Percentiles rank a stretch among this genome's conserved stretches.
Conservation (phyloP, 2,113 vertebrate species). For the Haliaeetus leucogaster region DNA sequence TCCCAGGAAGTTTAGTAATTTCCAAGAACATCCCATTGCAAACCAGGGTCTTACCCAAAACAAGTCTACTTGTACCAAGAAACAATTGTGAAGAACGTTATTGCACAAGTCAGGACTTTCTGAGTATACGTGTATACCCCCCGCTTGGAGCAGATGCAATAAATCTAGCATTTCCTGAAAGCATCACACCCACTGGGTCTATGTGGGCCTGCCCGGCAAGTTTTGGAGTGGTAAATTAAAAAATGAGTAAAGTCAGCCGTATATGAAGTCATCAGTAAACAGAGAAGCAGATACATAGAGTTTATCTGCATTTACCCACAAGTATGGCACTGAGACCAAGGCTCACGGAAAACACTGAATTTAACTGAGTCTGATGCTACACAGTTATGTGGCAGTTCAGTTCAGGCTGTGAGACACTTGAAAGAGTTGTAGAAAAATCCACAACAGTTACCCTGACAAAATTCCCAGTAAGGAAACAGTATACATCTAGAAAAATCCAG, state of each 20-base stretch:
- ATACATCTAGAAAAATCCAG: neutral
- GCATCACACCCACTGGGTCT: neutral
- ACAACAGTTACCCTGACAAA: neutral
- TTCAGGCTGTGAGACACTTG: neutral
- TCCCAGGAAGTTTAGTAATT: neutral
- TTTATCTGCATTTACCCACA: neutral
- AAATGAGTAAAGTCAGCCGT: neutral
- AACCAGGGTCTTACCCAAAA: neutral
- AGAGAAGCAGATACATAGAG: neutral
- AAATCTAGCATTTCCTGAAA: neutral
- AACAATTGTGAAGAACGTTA: neutral
- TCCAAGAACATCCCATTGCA: neutral
- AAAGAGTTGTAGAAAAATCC: neutral
- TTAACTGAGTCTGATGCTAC: neutral
- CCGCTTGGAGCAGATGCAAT: neutral
- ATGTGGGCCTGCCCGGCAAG: neutral
- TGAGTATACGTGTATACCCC: neutral
- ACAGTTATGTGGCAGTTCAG: neutral
- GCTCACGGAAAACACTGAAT: neutral
- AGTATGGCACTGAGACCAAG: neutral
- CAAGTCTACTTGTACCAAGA: neutral
- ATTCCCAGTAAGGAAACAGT: neutral
- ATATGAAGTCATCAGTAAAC: neutral
- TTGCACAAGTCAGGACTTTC: neutral
- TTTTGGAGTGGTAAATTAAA: neutral